Percentiles rank a stretch among this genome's conserved stretches.
Evolutionary conservation across 2,113 vertebrate genomes (phyloP).

Genomic region (Alethe castanea): DNA sequence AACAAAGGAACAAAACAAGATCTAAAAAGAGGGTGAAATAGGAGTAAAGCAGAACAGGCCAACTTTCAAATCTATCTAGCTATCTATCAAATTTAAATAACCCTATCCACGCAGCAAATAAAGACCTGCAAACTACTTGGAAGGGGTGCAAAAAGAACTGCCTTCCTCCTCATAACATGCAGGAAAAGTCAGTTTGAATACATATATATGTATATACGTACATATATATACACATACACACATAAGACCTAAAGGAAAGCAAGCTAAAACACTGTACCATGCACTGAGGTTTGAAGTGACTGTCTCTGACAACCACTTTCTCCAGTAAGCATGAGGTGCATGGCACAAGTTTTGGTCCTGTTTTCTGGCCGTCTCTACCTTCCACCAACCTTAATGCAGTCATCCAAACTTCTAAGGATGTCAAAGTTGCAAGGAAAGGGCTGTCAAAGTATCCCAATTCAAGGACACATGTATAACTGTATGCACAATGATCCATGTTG

Average conservation of each 20-base stretch:
- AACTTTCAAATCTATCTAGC: neutral
- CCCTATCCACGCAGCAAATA: neutral
- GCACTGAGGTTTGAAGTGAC: neutral
- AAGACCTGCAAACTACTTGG: neutral
- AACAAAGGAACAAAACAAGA: neutral
- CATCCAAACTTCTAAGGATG: neutral
- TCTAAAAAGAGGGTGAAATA: neutral
- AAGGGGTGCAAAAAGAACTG: neutral
- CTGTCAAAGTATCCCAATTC: neutral
- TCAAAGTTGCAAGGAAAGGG: neutral
- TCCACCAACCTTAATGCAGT: neutral
- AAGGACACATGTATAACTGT: neutral
- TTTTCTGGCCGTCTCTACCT: neutral
- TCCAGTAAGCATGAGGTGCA: neutral
- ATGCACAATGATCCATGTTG: neutral
- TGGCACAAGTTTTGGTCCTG: neutral
- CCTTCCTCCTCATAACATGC: neutral
- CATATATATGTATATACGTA: neutral
- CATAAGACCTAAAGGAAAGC: neutral
- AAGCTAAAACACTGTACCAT: neutral
- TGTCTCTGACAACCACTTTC: neutral
- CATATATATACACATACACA: neutral
- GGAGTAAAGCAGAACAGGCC: neutral
- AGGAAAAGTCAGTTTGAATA: neutral
- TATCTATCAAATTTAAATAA: neutral